Percentiles rank a stretch among this genome's conserved stretches.
Evolutionary conservation across 2,797 vertebrate genomes (phyloP).

Genomic region (Callimico goeldii): DNA sequence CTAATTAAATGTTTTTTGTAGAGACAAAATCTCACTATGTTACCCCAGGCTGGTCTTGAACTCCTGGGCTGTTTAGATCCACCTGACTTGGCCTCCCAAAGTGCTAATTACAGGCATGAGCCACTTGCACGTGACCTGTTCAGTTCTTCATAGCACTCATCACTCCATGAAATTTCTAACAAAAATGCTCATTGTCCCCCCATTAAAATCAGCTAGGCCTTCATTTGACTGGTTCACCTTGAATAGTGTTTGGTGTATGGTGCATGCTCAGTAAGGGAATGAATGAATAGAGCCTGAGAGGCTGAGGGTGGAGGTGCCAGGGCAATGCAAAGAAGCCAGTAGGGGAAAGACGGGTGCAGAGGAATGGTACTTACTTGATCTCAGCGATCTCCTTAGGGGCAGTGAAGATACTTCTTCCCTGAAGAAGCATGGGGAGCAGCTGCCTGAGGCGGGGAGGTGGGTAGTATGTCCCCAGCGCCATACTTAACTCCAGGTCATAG

Average conservation of each 20-base stretch:
- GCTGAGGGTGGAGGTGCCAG: neutral
- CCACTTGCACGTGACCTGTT: neutral
- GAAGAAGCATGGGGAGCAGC: constrained; percentile 69
- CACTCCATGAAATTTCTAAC: neutral
- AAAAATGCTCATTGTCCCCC: no score
- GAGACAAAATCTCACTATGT: neutral
- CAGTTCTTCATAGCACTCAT: neutral
- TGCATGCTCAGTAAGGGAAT: neutral
- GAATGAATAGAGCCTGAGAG: neutral
- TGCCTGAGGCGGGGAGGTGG: constrained; percentile 79
- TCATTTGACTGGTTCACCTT: neutral
- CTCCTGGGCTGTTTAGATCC: neutral
- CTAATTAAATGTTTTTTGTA: neutral
- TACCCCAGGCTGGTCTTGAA: neutral
- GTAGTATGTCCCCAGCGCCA: constrained; percentile 73
- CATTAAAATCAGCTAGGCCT: neutral
- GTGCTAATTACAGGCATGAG: neutral
- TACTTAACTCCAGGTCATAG: constrained; percentile 76
- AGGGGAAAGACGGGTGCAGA: neutral
- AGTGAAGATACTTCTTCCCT: constrained; percentile 65
- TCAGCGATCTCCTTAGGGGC: constrained; percentile 69
- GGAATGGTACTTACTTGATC: constrained; percentile 50
- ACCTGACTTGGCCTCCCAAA: neutral
- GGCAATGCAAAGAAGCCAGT: neutral
- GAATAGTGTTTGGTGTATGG: neutral